Percentiles rank a stretch among this genome's conserved stretches.
These are phyloP conservation scores for Sabellastarte sp. DNA, from an alignment of 2,888 invertebrate species.

Conservation along the genomic window DNA sequence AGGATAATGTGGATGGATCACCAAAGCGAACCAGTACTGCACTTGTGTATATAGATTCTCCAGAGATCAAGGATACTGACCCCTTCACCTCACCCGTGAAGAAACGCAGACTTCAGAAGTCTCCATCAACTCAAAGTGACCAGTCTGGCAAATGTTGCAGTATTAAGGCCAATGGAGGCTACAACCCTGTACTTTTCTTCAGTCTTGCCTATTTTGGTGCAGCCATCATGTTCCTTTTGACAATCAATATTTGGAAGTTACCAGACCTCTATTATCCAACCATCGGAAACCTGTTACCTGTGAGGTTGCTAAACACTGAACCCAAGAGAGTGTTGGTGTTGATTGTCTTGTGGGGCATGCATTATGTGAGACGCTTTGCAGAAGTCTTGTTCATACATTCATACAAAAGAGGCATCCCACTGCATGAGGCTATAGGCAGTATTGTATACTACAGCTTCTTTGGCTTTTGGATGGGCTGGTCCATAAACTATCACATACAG, in stretches of 20 bases:
- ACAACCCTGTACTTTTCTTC: neutral
- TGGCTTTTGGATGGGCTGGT: slow-evolving; percentile 22
- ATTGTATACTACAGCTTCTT: slow-evolving; percentile 16
- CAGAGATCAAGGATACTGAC: too few relatives aligned
- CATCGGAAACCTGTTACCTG: slow-evolving; percentile 18
- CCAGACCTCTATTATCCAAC: slow-evolving; percentile 9
- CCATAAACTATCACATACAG: slow-evolving; percentile 14
- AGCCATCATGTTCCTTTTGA: slow-evolving; percentile 9
- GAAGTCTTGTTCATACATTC: slow-evolving; percentile 20
- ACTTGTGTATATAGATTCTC: too few relatives aligned
- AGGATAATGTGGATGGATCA: too few relatives aligned
- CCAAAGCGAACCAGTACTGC: too few relatives aligned
- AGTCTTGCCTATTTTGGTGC: slow-evolving; percentile 15
- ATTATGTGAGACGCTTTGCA: slow-evolving; percentile 16
- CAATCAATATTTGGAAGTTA: slow-evolving; percentile 9
- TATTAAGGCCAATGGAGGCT: neutral
- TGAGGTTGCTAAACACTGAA: neutral
- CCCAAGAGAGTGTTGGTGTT: slow-evolving; percentile 8
- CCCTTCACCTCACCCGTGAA: too few relatives aligned
- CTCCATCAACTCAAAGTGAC: too few relatives aligned
- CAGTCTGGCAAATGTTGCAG: too few relatives aligned
- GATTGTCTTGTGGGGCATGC: slow-evolving; percentile 14
- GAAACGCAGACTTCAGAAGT: too few relatives aligned
- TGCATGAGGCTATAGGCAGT: slow-evolving; percentile 7
- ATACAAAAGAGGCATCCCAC: slow-evolving; percentile 10